Evolutionary conservation across 1,140 invertebrate genomes (phyloP).

Genomic region (Oryzaephilus surinamensis): DNA sequence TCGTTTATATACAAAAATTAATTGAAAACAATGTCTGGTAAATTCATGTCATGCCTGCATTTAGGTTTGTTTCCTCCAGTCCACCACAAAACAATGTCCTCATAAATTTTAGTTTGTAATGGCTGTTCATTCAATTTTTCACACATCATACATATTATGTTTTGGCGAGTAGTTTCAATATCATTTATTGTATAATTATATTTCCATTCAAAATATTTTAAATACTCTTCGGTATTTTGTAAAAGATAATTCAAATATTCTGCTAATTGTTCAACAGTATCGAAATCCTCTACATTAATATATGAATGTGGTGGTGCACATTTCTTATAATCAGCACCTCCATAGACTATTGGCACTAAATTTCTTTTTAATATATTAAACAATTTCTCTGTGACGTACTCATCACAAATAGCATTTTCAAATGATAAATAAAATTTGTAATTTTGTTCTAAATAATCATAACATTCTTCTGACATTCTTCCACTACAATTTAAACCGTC

Average conservation of each 20-base stretch:
- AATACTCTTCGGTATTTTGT: constrained; percentile 35
- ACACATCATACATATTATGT: too few species aligned
- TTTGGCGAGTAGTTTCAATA: too few species aligned
- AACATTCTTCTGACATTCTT: constrained; percentile 31
- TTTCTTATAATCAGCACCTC: constrained; percentile 42
- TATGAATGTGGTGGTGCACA: constrained; percentile 48
- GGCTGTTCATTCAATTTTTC: too few species aligned
- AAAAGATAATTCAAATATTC: constrained; percentile 41
- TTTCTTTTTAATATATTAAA: constrained; percentile 33
- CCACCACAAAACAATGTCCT: too few species aligned
- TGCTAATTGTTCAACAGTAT: constrained; percentile 40
- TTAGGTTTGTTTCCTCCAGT: too few species aligned
- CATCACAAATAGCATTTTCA: constrained; percentile 46
- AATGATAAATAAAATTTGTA: constrained; percentile 60
- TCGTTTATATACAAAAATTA: too few species aligned
- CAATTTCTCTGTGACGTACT: constrained; percentile 51
- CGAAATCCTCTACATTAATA: constrained; percentile 47
- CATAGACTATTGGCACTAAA: constrained; percentile 47
- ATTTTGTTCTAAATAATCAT: constrained; percentile 35
- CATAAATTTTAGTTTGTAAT: too few species aligned
- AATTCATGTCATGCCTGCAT: too few species aligned
- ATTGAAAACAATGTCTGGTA: too few species aligned
- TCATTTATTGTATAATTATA: constrained; percentile 29
- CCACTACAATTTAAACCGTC: constrained; percentile 28
- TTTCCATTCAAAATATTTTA: constrained; percentile 45